Percentiles rank a stretch among this genome's conserved stretches.
Evolutionary conservation across 2,113 vertebrate species (phyloP).

Genomic region (Rousettus leschenaultii): DNA sequence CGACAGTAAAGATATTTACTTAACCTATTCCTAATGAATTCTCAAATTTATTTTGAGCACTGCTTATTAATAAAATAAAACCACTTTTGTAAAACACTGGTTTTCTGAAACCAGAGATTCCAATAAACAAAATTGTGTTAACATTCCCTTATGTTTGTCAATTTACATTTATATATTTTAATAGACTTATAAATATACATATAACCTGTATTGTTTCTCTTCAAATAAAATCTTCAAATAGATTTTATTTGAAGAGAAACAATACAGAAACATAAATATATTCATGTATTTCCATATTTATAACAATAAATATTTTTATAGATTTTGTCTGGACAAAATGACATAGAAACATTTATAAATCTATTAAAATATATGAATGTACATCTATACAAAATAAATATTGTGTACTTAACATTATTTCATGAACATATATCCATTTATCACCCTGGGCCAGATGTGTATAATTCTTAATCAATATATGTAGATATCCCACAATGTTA

Average conservation of each 20-base stretch:
- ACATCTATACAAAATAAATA: background rate
- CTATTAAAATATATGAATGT: background rate
- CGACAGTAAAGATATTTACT: background rate
- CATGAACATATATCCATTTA: background rate
- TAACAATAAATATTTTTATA: background rate
- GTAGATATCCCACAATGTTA: background rate
- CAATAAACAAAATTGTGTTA: background rate
- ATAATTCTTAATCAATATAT: background rate
- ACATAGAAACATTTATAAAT: background rate
- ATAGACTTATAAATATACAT: background rate
- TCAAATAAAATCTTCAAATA: too few species aligned
- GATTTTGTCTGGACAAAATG: background rate
- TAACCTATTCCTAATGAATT: background rate
- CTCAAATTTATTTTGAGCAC: background rate
- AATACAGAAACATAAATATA: background rate
- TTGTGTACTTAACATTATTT: slow-evolving; percentile 8
- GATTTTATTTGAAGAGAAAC: slow-evolving; percentile 9
- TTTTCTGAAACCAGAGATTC: slow-evolving; percentile 7
- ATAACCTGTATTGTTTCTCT: too few species aligned
- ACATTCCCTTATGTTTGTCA: background rate
- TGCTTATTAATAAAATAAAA: background rate
- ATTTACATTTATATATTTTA: background rate
- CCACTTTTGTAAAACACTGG: slow-evolving; percentile 6
- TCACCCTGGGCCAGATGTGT: background rate
- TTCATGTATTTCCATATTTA: background rate